A percentile compares a stretch with the other conserved stretches of the same genome.
Conservation (phyloP, 2,888 invertebrate genomes). For the Noctua pronuba region DNA sequence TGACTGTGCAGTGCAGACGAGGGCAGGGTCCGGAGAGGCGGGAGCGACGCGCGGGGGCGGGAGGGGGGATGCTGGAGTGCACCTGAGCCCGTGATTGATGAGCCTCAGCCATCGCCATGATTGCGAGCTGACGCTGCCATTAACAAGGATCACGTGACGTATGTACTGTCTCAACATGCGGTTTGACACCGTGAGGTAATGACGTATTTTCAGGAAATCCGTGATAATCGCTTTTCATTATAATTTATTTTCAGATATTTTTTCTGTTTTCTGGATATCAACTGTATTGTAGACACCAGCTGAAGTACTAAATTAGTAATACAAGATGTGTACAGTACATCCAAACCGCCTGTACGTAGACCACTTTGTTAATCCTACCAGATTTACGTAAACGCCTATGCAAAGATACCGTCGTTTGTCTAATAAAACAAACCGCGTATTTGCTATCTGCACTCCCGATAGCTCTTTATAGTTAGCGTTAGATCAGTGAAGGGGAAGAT, state of each 20-base stretch:
- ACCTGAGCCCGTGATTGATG: conserved; percentile 90
- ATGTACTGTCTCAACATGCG: conserved; percentile 32
- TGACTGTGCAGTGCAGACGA: conserved; percentile 73
- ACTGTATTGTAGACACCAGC: not conserved
- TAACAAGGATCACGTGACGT: conserved; percentile 66
- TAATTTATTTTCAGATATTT: not conserved
- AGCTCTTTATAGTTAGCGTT: conserved; percentile 84
- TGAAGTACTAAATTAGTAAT: not conserved
- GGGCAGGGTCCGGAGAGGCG: conserved; percentile 65
- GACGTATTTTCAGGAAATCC: conserved; percentile 8
- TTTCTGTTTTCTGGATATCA: not conserved
- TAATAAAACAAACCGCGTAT: conserved; percentile 81
- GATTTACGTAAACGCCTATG: conserved; percentile 63
- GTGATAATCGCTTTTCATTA: not conserved
- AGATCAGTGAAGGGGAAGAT: conserved; percentile 87
- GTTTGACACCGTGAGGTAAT: conserved; percentile 21
- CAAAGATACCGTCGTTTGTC: conserved; percentile 70
- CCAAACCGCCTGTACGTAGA: conserved; percentile 21
- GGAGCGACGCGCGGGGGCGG: conserved; percentile 62
- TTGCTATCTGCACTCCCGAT: conserved; percentile 81
- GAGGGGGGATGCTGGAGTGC: conserved; percentile 70
- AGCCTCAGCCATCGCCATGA: conserved; percentile 84
- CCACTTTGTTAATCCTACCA: conserved; percentile 53
- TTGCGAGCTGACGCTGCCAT: conserved; percentile 79
- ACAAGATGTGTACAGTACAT: conserved; percentile 4